Base-by-base conservation (phyloP, 2,888 invertebrate genomes). In the Caenorhabditis japonica region DNA sequence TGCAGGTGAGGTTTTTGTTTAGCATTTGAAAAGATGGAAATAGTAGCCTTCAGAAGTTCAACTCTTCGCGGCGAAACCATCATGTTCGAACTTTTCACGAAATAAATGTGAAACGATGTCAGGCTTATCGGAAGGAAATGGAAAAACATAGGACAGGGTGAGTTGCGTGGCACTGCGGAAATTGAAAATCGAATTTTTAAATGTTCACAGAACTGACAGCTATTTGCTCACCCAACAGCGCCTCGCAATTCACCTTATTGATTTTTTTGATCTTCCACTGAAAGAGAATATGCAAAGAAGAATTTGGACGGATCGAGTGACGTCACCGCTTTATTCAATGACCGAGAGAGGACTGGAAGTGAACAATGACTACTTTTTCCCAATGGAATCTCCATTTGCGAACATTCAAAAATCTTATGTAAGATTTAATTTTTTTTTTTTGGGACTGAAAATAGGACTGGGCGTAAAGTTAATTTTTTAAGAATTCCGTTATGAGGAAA, bases 191-290 rank as follows among this genome's bases (percentile, higher is more conserved):
- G 34, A 2, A n/a, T 13, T 17, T 49, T 49, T 49, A 10, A n/a
- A n/a, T n/a, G 1, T 53, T 56, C 46, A 19, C 30, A 68, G 71
- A 59, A 53, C 64, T 0, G 72, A 72, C 27, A 59, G 58, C 30
- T 59, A 66, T 39, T 53, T 72, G 52, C 56, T 72, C 33, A 72
- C 59, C n/a, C 64, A 52, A 38, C 64, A 72, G 43, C 23, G 55
- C 41, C 38, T 74, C 8, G 30, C 47, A 2, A 39, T 51, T n/a
- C 69, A 74, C 41, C 51, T 74, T 2, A 62, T 74, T 12, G 74
- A 74, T 36, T 74, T 74, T 19, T 38, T 74, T 12, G 73, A 73
- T 41, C 12, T 73, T 21, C 68, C 66, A 0, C 12, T 72, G 10
- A 72, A 66, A 25, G 44, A 61, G 33, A 68, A 56, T 19, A 56